Evolutionary conservation across 2,113 vertebrate species (phyloP).

Genomic region (Ploceus nigricollis): DNA sequence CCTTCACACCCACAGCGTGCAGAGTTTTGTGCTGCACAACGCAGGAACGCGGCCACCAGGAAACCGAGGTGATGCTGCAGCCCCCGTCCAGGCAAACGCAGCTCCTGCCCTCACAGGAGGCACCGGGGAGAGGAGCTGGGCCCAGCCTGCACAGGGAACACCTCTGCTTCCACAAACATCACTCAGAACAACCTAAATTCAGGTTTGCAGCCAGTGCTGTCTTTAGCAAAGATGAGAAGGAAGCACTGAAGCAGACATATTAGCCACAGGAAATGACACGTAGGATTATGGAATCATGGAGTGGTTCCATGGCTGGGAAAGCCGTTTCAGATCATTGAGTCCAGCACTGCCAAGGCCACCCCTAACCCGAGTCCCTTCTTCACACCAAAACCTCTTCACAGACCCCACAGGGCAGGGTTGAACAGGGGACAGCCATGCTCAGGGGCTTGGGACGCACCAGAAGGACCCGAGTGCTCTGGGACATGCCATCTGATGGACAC

Average conservation of each 20-base stretch:
- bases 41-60: rapidly evolving
- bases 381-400: neutral
- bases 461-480: neutral
- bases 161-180: neutral
- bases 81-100: neutral
- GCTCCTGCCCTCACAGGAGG: neutral
- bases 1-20: neutral
- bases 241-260: neutral
- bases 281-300: neutral
- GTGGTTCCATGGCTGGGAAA: neutral
- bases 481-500: rapidly evolving
- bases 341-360: neutral
- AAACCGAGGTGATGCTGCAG: neutral
- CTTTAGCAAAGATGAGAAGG: neutral
- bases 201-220: neutral
- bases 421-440: rapidly evolving
- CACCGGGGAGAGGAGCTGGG: neutral
- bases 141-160: rapidly evolving
- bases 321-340: rapidly evolving
- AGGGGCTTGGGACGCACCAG: neutral
- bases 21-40: neutral
- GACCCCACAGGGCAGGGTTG: neutral
- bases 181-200: neutral
- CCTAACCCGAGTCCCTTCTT: neutral
- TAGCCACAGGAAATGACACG: rapidly evolving